Base-by-base conservation (phyloP, 2,797 vertebrate genomes). In the Gastrophryne carolinensis region DNA sequence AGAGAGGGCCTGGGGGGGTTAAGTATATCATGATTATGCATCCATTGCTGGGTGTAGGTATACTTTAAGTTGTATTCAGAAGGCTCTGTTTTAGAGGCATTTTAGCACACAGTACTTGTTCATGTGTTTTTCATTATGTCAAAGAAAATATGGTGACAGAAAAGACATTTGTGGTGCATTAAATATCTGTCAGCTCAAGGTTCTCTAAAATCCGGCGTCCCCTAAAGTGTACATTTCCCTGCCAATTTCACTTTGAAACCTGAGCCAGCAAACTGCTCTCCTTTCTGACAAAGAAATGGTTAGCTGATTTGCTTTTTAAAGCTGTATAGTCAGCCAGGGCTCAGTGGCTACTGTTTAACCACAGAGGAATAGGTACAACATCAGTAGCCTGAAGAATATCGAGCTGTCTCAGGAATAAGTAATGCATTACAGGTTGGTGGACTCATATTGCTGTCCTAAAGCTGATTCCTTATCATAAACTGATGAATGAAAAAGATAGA, bases 241-340 rank as follows among this genome's bases (percentile, higher is more conserved):
- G 58, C 60, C 66, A 70, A 70, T 29, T 63, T 70, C 41, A 65
- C 32, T 75, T 60, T 74, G 78, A 71, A 71, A 79, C 29, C 23
- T 44, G 66, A 79, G 35, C 37, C 15, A 73, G 61, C 26, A 47
- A 67, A 35, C 24, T 11, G 56, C n/a, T 73, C 57, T 56, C n/a
- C n/a, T 62, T 39, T 15, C 49, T 56, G 47, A 68, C 34, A 21
- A 58, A 61, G 54, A 54, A 61, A 26, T 52, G 50, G 29, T 19
- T 37, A 60, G n/a, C 41, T 53, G 58, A 61, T 53, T 52, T 72
- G 44, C 30, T 63, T 15, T 32, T 66, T 47, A 60, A 52, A 74
- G 37, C 52, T 32, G 23, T 27, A 47, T 9, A 62, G 24, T 30
- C 8, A 65, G 41, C 53, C 73, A 75, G 41, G 35, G 6, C 26